Evolutionary conservation across 2,888 invertebrate species (phyloP).

Genomic region (Dorcus hopei): DNA sequence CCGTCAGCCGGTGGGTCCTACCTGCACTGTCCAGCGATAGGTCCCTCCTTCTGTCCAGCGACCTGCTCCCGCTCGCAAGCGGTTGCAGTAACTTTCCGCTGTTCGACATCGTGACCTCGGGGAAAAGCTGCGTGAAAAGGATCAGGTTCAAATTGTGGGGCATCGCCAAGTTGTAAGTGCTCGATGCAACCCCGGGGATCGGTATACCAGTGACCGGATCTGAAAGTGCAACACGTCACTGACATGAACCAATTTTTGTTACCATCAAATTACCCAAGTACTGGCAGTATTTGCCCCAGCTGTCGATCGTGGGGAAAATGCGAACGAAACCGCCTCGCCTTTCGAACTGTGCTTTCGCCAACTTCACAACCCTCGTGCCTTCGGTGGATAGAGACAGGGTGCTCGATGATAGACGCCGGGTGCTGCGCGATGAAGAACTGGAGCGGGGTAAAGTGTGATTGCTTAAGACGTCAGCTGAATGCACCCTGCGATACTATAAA

Average conservation of each 20-base stretch:
- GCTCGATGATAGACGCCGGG: constrained; percentile 37
- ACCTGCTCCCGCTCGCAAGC: constrained; percentile 34
- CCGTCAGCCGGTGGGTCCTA: background rate
- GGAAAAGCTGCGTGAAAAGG: constrained; percentile 71
- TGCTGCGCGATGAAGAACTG: constrained; percentile 43
- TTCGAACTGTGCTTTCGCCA: constrained; percentile 74
- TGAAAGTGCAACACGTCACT: constrained; percentile 38
- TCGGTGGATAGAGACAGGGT: constrained; percentile 62
- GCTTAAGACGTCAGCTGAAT: constrained; percentile 67
- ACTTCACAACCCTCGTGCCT: constrained; percentile 73
- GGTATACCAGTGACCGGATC: constrained; percentile 75
- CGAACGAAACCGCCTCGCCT: constrained; percentile 85
- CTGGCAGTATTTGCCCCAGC: constrained; percentile 79
- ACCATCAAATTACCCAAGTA: too few relatives aligned
- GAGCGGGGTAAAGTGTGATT: constrained; percentile 41
- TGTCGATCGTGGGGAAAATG: constrained; percentile 86
- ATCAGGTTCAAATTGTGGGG: constrained; percentile 76
- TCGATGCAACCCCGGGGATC: constrained; percentile 60
- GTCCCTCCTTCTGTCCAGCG: constrained; percentile 36
- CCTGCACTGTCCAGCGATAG: constrained; percentile 32
- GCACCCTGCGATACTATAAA: constrained; percentile 65
- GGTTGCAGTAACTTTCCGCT: constrained; percentile 3
- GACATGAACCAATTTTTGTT: too few relatives aligned
- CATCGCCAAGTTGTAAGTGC: constrained; percentile 57
- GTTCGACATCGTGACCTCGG: constrained; percentile 48